These are phyloP conservation scores for Homarus gammarus DNA, from an alignment of 2,888 invertebrate genomes.

Conservation along the genomic window DNA sequence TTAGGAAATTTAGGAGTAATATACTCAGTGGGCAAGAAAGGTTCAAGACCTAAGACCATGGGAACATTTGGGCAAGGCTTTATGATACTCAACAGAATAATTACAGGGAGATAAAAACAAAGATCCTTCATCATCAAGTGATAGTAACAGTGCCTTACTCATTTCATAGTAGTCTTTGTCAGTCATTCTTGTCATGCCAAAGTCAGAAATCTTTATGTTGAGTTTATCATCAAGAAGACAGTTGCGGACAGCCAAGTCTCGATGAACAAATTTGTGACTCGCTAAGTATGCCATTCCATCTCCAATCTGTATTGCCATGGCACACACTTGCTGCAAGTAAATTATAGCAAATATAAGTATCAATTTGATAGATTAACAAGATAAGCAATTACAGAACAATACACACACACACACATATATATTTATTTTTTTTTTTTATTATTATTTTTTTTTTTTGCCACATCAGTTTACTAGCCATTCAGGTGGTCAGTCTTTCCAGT, in stretches of 20 bases:
- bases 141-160: conserved; percentile 15
- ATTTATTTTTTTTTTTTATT: no score
- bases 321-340: conserved; percentile 56
- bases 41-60: no score
- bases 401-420: no score
- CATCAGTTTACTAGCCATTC: no score
- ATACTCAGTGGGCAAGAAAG: no score
- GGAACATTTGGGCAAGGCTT: background rate
- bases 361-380: no score
- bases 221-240: conserved; percentile 43
- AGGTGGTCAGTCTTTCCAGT: no score
- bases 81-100: background rate
- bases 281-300: conserved; percentile 71
- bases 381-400: no score
- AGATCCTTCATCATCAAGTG: no score
- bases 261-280: conserved; percentile 45
- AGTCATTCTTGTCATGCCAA: conserved; percentile 68
- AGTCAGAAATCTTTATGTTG: conserved; percentile 62
- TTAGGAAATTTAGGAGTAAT: no score
- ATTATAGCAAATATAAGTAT: no score
- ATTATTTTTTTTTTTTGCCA: no score
- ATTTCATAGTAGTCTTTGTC: conserved; percentile 45
- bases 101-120: background rate
- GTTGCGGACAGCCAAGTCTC: conserved; percentile 63
- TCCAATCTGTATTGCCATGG: conserved; percentile 60